Evolutionary conservation across 1,140 invertebrate genomes (phyloP).

Genomic region (Euwallacea fornicatus): DNA sequence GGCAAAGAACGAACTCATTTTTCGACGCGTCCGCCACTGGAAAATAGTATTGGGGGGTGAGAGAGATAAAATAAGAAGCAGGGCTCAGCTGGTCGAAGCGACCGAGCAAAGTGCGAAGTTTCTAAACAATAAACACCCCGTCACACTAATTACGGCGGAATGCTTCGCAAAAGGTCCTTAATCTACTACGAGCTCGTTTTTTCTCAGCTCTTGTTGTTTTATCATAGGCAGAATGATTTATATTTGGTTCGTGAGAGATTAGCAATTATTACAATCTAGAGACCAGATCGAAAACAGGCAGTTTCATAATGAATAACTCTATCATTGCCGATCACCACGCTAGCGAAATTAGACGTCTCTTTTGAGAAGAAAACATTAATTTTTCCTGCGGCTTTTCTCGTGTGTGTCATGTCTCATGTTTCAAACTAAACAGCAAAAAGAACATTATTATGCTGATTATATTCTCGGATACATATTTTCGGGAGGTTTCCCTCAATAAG

Average conservation of each 20-base stretch:
- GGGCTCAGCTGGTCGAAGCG: slow-evolving; percentile 37
- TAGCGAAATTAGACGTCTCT: too few relatives aligned
- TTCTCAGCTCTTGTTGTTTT: slow-evolving; percentile 33
- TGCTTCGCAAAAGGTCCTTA: slow-evolving; percentile 42
- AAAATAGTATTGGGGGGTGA: neutral
- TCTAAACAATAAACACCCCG: slow-evolving; percentile 47
- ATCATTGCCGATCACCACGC: neutral
- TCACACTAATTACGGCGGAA: slow-evolving; percentile 45
- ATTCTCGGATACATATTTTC: neutral
- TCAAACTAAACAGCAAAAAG: neutral
- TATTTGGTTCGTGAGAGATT: slow-evolving; percentile 31
- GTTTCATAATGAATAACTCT: slow-evolving; percentile 3
- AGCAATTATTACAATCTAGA: slow-evolving; percentile 20
- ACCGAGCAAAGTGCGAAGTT: slow-evolving; percentile 47
- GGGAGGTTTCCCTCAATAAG: slow-evolving; percentile 14
- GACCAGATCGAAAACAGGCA: slow-evolving; percentile 14
- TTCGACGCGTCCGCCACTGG: slow-evolving; percentile 31
- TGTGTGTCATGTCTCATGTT: neutral
- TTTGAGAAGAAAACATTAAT: too few relatives aligned
- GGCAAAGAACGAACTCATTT: neutral
- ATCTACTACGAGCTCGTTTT: slow-evolving; percentile 37
- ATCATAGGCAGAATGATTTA: slow-evolving; percentile 36
- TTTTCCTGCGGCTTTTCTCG: too few relatives aligned
- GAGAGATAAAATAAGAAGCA: slow-evolving; percentile 38
- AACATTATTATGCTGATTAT: neutral